A percentile compares a stretch with the other conserved stretches of the same genome.
Conservation (phyloP, 2,113 vertebrate species). For the Gasterosteus nipponicus region DNA sequence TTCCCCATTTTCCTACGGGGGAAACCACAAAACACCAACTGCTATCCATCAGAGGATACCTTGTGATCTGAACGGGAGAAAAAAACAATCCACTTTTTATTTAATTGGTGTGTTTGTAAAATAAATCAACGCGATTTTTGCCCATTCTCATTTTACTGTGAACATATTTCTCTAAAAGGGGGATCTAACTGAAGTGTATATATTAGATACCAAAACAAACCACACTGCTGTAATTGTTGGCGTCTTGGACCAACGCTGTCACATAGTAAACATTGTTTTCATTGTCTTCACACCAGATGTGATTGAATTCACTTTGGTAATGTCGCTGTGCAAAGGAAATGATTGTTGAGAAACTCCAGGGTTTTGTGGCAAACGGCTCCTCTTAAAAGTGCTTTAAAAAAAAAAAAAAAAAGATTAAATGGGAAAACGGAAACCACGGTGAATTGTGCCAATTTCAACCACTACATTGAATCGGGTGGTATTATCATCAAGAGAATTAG, state of each 20-base stretch:
- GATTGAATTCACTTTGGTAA: slow-evolving; percentile 40
- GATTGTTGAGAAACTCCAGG: slow-evolving; percentile 35
- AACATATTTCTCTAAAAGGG: slow-evolving; percentile 62
- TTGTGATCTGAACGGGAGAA: slow-evolving; percentile 7
- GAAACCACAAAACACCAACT: slow-evolving; percentile 26
- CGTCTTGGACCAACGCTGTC: slow-evolving; percentile 9
- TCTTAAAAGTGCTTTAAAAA: slow-evolving; percentile 18
- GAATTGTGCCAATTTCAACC: slow-evolving; percentile 41
- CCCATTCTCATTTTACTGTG: slow-evolving; percentile 11
- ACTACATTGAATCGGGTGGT: slow-evolving; percentile 40
- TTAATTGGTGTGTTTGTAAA: slow-evolving; percentile 1
- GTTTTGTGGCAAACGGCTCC: slow-evolving; percentile 34
- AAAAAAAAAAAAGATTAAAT: not conserved
- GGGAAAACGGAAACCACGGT: not conserved
- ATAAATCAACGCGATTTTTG: slow-evolving; percentile 10
- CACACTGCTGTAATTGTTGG: slow-evolving; percentile 75
- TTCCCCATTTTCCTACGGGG: slow-evolving; percentile 35
- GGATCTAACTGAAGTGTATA: slow-evolving; percentile 84
- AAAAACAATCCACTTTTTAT: slow-evolving; percentile 20
- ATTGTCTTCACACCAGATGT: slow-evolving; percentile 39
- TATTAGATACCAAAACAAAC: slow-evolving; percentile 87
- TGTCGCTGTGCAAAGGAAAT: slow-evolving; percentile 25
- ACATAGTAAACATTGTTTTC: slow-evolving; percentile 53
- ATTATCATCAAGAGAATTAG: slow-evolving; percentile 50
- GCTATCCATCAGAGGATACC: slow-evolving; percentile 49